Evolutionary conservation across 2,888 invertebrate genomes (phyloP), one percentile per base, ranked within the genome.

Genomic region (Chloroclystis v-ata): DNA sequence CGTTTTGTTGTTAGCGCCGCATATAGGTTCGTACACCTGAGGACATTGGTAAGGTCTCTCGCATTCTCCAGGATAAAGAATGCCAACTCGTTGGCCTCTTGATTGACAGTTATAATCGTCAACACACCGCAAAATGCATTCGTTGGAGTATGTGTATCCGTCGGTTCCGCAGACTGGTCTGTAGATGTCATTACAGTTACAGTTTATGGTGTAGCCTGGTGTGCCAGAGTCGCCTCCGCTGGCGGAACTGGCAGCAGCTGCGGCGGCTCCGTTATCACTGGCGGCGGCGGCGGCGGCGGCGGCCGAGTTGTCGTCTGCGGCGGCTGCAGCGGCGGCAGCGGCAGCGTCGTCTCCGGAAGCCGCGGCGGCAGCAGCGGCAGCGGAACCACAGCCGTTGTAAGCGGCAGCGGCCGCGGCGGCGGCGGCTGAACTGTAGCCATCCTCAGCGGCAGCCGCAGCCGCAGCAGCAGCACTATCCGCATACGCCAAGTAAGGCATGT

Each of bases 1-100:
- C 0, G 92, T 92, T 44, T 89, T 81, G 8, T 91, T 91, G 72
- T 94, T 92, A 37, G 90, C 89, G 30, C 92, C 93, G 70, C 93
- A 94, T 4, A 92, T 90, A 29, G 89, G 87, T 5, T 80, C 12
- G 20, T 47, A 11, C 4, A 43, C 25, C 4, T 32, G 6, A 0
- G 50, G 29, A 35, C 70, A 69, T 1, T 16, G 1, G 45, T 68
- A 67, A 7, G 47, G 25, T 2, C 5, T 7, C 0, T 42, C 45
- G 40, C 71, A 72, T 12, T 47, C 45, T 5, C 72, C 72, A 3
- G 39, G 13, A 9, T 52, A 54, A 2, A 28, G 12, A 1, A 59
- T 2, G 4, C 6, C 33, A 7, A 65, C 39, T 1, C 47, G 13
- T 8, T 52, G 24, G 3, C 41, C 28, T n/a, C 32, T 14, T 13